Evolutionary conservation across 2,113 vertebrate genomes (phyloP), one percentile per base, ranked within the genome.

Genomic region (Halcyon malimbica): DNA sequence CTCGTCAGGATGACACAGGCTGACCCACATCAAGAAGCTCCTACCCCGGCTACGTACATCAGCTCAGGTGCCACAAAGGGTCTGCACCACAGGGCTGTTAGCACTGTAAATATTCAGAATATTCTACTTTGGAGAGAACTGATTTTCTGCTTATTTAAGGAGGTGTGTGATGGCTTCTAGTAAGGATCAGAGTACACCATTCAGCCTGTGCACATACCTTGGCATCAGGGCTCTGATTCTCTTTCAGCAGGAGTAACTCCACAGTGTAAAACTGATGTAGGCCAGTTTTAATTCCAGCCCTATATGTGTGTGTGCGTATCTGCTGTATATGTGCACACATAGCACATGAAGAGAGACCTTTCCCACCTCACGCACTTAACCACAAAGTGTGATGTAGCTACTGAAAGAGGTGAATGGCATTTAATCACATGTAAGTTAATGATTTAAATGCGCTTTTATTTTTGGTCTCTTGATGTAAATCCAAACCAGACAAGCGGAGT

Each of bases 391-490:
- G 93, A 96, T 84, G 90, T 41, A 93, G 88, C 26, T 35, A 95
- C 96, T 76, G 94, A 83, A 73, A 83, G 95, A 95, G 95, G 97
- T 94, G 92, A 97, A 88, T 3, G 29, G 65, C 81, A 62, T 91
- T 96, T 95, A 97, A 95, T 97, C 96, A 95, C 68, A 70, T 93
- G 93, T 39, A 77, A 97, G 96, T 95, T 97, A 96, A 94, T 91
- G 79, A 86, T 97, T 97, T 98, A 97, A 97, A 97, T 70, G 89
- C 19, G 70, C 90, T 95, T 97, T 97, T 98, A 96, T 97, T 96
- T 97, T 95, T 94, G 65, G 74, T 92, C 54, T 94, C 96, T 98
- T 97, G 97, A 97, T 97, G 78, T 78, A 96, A 97, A 93, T 93
- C 96, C 98, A 97, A 97, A 95, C 95, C 95, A 97, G 97, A 96